Evolutionary conservation across 1,140 invertebrate species (phyloP).

Genomic region (Archegozetes longisetosus): DNA sequence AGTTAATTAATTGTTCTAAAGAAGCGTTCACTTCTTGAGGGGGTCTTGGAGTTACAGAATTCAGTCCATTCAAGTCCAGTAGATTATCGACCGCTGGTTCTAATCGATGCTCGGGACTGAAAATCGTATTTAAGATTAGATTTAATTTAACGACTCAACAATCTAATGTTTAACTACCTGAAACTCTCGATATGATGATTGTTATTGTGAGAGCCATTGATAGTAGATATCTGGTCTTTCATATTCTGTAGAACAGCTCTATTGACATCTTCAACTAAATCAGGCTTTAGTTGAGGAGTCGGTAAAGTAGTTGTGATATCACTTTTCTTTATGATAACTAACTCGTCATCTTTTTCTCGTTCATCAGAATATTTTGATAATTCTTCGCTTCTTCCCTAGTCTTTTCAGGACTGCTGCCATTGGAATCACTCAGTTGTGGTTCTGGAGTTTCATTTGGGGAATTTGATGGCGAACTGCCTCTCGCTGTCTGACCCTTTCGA

Average conservation of each 20-base stretch:
- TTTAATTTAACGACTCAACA: not conserved
- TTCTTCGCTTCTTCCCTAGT: not conserved
- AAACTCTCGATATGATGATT: not conserved
- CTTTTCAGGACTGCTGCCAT: not conserved
- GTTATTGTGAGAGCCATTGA: not conserved
- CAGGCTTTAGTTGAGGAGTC: not conserved
- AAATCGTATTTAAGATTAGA: too few species aligned
- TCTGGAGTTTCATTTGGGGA: not conserved
- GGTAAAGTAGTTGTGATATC: too few species aligned
- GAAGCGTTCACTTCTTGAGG: too few species aligned
- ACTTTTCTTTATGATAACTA: not conserved
- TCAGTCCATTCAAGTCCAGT: too few species aligned
- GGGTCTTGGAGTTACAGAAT: too few species aligned
- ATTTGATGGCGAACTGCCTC: not conserved
- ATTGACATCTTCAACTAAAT: not conserved
- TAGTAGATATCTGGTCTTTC: not conserved
- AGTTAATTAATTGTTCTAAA: not conserved
- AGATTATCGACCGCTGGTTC: too few species aligned
- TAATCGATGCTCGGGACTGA: too few species aligned
- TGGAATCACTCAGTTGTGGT: not conserved
- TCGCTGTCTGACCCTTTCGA: not conserved
- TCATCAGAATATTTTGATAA: not conserved
- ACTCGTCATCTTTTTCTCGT: not conserved
- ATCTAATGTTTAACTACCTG: too few species aligned
- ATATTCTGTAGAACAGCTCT: not conserved